phyloP scores from a whole-genome alignment of 2,797 vertebrate genomes.

The Numenius phaeopus region DNA sequence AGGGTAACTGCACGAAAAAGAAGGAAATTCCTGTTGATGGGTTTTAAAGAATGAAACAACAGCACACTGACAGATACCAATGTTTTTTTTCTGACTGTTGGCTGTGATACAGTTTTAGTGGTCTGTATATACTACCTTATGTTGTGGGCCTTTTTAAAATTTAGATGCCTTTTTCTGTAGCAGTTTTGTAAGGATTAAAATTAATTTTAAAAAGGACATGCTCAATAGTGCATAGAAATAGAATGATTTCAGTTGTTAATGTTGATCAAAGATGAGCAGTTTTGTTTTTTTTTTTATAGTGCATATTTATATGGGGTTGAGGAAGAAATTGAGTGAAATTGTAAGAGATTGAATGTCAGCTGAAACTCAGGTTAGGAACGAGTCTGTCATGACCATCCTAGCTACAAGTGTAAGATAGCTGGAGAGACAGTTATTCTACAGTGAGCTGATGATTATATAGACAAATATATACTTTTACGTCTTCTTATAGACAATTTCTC shows the following conservation, averaged over 20 bases:
- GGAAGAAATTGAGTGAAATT: background rate
- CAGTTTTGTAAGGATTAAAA: background rate
- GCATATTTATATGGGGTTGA: background rate
- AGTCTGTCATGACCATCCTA: background rate
- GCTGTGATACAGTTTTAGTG: background rate
- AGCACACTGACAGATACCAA: background rate
- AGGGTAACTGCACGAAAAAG: background rate
- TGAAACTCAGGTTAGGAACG: background rate
- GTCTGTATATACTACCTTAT: background rate
- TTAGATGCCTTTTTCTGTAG: background rate
- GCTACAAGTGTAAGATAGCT: background rate
- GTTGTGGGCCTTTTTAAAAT: background rate
- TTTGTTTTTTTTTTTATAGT: background rate
- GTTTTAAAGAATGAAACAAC: background rate
- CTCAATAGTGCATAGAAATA: background rate
- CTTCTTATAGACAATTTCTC: background rate
- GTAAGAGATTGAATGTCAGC: background rate
- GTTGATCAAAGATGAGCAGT: background rate
- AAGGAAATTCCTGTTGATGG: no score
- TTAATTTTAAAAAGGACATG: background rate
- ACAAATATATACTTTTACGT: accelerated
- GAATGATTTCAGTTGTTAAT: background rate
- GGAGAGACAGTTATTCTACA: background rate
- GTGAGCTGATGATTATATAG: background rate
- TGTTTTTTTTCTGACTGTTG: background rate